Base-by-base conservation (phyloP, 2,113 vertebrate species). In the Platichthys stellatus region DNA sequence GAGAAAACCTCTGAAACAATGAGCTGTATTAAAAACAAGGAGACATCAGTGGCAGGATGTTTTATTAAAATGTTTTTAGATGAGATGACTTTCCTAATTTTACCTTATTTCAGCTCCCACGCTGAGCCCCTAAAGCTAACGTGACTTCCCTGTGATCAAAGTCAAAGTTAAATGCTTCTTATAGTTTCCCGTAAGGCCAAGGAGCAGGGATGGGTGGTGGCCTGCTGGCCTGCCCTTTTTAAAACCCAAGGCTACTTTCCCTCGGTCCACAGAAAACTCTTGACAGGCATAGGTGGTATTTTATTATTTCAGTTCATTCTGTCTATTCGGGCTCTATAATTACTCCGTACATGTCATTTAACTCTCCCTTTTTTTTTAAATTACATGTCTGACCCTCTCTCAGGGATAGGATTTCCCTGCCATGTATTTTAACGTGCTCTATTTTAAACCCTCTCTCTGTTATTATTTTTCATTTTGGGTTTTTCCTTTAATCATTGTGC, bases 381-480 rank as follows among this genome's bases (percentile, higher is more conserved):
- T 94, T 93, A 94, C 92, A 95, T 78, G 93, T 92, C 91, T 93
- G 89, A 90, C 85, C 87, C 87, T 89, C 84, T 86, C 84, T 89
- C 63, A 0, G 74, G 91, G 90, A 90, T 94, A 92, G 86, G 91
- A 92, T 94, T 94, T 93, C 92, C 87, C 85, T 83, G 90, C 76
- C 66, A 74, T 90, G 84, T 92, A 92, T 94, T 93, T 93, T 91
- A 88, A 91, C 82, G 2, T 70, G 20, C 69, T 88, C 93, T 94
- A 93, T 94, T 94, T 94, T 92, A 92, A 93, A 92, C 90, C 54
- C 74, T 86, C 69, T 86, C 90, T 91, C 91, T 94, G 90, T 94
- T 91, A 93, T 95, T 94, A 95, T 93, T 94, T 94, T 90, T 92
- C 89, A 89, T 90, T 94, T 92, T 85, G 83, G 92, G 90, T 83